Evolutionary conservation across 2,888 invertebrate species (phyloP), one percentile per base, ranked within the genome.

Genomic region (Incurvaria masculella): DNA sequence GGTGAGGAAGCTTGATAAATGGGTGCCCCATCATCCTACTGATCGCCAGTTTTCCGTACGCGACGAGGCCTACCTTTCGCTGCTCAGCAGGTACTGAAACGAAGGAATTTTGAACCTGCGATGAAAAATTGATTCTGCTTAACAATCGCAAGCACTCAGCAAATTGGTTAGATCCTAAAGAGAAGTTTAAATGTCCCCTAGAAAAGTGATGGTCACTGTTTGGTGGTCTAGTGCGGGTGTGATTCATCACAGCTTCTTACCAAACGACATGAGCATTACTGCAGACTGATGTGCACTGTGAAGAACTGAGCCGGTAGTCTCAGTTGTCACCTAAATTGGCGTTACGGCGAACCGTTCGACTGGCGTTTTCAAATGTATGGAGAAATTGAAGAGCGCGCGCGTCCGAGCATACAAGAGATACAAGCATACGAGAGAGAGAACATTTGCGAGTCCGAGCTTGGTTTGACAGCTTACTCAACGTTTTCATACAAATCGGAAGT

Each of bases 271-370:
- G 41, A 46, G 46, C 48, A 49, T 51, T 53, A 54, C 52, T 51
- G 52, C 47, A 52, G n/a, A n/a, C n/a, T n/a, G 51, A 53, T 56
- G 50, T 53, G 51, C 49, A 51, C 47, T 52, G 52, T 54, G 43
- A 51, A 51, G 49, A 41, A n/a, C 40, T 6, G 40, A n/a, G n/a
- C n/a, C n/a, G n/a, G n/a, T n/a, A n/a, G n/a, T n/a, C n/a, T n/a
- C n/a, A n/a, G n/a, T n/a, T n/a, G n/a, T n/a, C n/a, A n/a, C n/a
- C n/a, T n/a, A n/a, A n/a, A n/a, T n/a, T n/a, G n/a, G n/a, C n/a
- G n/a, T n/a, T n/a, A n/a, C n/a, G n/a, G n/a, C n/a, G n/a, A n/a
- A n/a, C n/a, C n/a, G n/a, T n/a, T n/a, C n/a, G n/a, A n/a, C n/a
- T n/a, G n/a, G n/a, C n/a, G n/a, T n/a, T n/a, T n/a, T n/a, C n/a